Conservation (phyloP, 2,113 vertebrate genomes). For the Phrynosoma platyrhinos region DNA sequence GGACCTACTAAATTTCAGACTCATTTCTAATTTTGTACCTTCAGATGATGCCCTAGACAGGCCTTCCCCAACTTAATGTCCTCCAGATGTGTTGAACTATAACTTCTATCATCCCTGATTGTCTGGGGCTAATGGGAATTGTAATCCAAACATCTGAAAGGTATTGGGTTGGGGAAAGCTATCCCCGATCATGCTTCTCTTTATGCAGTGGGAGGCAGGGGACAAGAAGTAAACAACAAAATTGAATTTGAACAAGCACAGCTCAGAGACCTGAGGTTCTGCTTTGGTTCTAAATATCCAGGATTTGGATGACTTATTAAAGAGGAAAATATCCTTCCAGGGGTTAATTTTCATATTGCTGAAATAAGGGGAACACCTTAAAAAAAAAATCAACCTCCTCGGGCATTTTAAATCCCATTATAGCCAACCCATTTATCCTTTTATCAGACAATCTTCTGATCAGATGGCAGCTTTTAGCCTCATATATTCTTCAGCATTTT, state of each 20-base stretch:
- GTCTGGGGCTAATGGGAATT: neutral
- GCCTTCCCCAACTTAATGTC: neutral
- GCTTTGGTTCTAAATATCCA: neutral
- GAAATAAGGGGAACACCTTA: neutral
- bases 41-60: neutral
- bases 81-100: neutral
- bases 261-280: neutral
- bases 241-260: neutral
- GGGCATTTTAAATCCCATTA: neutral
- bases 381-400: neutral
- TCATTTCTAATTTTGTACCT: neutral
- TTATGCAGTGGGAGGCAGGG: neutral
- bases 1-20: neutral
- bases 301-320: neutral
- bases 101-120: no score
- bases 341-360: neutral
- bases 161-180: no score
- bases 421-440: neutral
- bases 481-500: slow-evolving; percentile 7
- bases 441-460: slow-evolving; percentile 22
- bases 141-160: neutral
- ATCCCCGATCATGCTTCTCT: neutral
- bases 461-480: neutral
- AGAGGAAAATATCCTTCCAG: no score
- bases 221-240: neutral